A percentile compares a stretch with the other conserved stretches of the same genome.
phyloP scores from a whole-genome alignment of 2,888 invertebrate genomes.

The Ferdinandea cuprea region DNA sequence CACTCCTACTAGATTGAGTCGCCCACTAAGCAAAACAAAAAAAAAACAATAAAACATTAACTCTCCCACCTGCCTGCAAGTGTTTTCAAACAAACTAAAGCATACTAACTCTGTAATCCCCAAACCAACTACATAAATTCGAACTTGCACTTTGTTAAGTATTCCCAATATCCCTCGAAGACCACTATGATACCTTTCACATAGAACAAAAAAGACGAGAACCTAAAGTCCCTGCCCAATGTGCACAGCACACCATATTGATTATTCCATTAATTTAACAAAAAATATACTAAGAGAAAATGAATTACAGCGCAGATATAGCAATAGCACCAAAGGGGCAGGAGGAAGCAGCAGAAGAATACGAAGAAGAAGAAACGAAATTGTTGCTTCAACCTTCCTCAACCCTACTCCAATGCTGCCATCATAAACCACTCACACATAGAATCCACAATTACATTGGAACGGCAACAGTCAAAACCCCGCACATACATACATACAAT shows the following conservation, averaged over 20 bases:
- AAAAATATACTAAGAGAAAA: slow-evolving; percentile 57
- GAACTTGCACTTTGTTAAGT: slow-evolving; percentile 42
- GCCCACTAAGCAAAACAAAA: too few species aligned
- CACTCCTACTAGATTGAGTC: background rate
- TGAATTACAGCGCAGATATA: background rate
- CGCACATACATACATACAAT: too few species aligned
- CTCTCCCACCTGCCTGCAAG: background rate
- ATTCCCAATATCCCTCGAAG: slow-evolving; percentile 19
- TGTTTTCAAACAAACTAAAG: slow-evolving; percentile 31
- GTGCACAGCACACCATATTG: slow-evolving; percentile 60
- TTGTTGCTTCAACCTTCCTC: slow-evolving; percentile 69
- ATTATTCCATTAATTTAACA: slow-evolving; percentile 73
- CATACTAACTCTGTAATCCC: slow-evolving; percentile 38
- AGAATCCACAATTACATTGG: background rate
- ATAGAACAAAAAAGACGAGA: background rate
- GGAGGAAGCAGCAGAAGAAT: slow-evolving; percentile 27
- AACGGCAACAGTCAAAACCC: background rate
- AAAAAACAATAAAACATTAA: slow-evolving; percentile 59
- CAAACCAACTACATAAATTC: slow-evolving; percentile 34
- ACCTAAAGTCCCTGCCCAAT: slow-evolving; percentile 28
- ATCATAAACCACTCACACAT: background rate
- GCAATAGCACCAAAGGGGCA: background rate
- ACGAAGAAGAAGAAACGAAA: slow-evolving; percentile 37
- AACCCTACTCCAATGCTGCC: slow-evolving; percentile 15
- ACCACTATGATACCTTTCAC: background rate